Base-by-base conservation (phyloP, 1,140 invertebrate genomes). In the Drosophila leontia region DNA sequence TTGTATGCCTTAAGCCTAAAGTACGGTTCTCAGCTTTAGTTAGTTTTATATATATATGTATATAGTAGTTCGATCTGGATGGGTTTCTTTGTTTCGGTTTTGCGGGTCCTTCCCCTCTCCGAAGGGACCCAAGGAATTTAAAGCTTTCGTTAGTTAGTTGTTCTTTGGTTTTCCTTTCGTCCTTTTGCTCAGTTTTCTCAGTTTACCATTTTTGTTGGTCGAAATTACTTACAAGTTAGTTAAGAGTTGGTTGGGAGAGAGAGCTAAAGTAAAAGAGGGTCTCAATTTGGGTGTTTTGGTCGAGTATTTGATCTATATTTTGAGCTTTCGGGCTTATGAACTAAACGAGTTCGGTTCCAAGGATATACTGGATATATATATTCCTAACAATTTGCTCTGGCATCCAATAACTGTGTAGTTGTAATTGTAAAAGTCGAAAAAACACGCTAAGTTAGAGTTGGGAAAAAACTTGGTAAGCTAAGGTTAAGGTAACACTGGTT, bases 101-200 rank as follows among this genome's bases (percentile, higher is more conserved):
- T 76, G 71, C 35, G 50, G 47, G 47, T 39, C 48, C 26, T 29
- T 29, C 41, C 39, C 12, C 26, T 9, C 3, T 15, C 3, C 13
- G 12, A 17, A 34, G 59, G 9, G 41, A 55, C 45, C 48, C 75
- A 44, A 78, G 64, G 78, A 80, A 70, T 80, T 87, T 88, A 87
- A 87, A 87, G 84, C 84, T 87, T 87, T 87, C 69, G 74, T 84
- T 90, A 82, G 79, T 86, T 78, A 60, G 60, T 82, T 71, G 29
- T 84, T 84, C 58, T 45, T 48, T 47, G 12, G n/a, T 70, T 48
- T 47, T 26, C 7, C 5, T 39, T 44, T 9, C 59, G 23, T 6
- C 8, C 17, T 55, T 74, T 29, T 47, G 9, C 29, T 37, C 19
- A 9, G 47, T 58, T 47, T 77, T 37, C 65, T 23, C 34, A 42